Percentiles rank a stretch among this genome's conserved stretches.
These are phyloP conservation scores for Brachypterus glaber DNA, from an alignment of 2,888 invertebrate species.

Conservation along the genomic window DNA sequence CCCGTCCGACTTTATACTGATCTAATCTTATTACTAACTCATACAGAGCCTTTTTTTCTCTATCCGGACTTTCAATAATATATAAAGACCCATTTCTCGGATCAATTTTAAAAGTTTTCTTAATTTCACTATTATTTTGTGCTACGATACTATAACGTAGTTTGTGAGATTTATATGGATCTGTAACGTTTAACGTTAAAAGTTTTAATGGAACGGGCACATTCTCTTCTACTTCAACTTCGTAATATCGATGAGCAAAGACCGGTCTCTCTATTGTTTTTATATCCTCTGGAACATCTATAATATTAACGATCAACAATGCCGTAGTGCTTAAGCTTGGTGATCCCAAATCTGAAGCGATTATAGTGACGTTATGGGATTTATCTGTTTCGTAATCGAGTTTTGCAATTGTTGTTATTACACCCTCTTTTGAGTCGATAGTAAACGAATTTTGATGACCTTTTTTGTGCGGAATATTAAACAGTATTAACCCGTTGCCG, in stretches of 20 bases:
- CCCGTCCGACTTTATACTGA: conserved; percentile 50
- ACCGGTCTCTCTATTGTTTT: conserved; percentile 34
- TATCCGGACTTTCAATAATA: conserved; percentile 62
- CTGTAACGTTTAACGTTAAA: conserved; percentile 66
- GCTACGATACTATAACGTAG: conserved; percentile 56
- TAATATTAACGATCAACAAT: conserved; percentile 55
- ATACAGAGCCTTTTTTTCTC: conserved; percentile 60
- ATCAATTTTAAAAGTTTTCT: conserved; percentile 63
- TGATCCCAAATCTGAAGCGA: conserved; percentile 77
- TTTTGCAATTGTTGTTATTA: conserved; percentile 63
- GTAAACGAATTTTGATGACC: conserved; percentile 57
- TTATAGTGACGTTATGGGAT: conserved; percentile 64
- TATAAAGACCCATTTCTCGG: conserved; percentile 66
- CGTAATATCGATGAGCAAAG: conserved; percentile 55
- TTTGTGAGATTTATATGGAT: conserved; percentile 53
- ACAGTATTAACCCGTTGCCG: conserved; percentile 77
- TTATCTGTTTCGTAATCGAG: conserved; percentile 61
- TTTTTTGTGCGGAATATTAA: conserved; percentile 57
- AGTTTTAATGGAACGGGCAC: conserved; percentile 64
- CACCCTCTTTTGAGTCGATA: conserved; percentile 78
- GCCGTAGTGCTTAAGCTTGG: conserved; percentile 76
- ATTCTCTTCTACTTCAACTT: conserved; percentile 75
- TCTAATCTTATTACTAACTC: conserved; percentile 48
- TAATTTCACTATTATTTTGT: conserved; percentile 46
- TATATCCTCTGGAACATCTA: conserved; percentile 53